phyloP scores from a whole-genome alignment of 2,888 invertebrate genomes.

The Drosophila ezoana region DNA sequence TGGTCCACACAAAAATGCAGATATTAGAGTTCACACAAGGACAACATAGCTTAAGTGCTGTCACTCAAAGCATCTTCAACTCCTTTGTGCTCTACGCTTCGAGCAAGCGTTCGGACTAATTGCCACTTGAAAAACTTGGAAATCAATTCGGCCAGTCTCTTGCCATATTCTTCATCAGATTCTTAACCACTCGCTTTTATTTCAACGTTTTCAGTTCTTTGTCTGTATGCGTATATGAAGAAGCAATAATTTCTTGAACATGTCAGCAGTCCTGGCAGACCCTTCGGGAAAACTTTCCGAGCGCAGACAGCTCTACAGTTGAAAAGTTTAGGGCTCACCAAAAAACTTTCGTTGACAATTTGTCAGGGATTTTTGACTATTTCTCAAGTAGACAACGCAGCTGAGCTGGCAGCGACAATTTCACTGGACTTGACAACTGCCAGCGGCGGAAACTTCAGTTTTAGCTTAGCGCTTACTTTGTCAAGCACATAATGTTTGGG shows the following conservation, averaged over 20 bases:
- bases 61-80: conserved; percentile 8
- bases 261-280: conserved; percentile 39
- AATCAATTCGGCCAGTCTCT: conserved; percentile 6
- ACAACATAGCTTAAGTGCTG: background rate
- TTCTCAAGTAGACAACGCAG: conserved; percentile 33
- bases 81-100: conserved; percentile 6
- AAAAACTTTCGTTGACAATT: conserved; percentile 74
- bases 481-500: conserved; percentile 52
- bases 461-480: conserved; percentile 26
- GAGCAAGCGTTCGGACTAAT: conserved; percentile 54
- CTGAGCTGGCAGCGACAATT: conserved; percentile 51
- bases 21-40: background rate
- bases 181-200: conserved; percentile 32
- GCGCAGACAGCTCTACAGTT: conserved; percentile 31
- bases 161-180: conserved; percentile 24
- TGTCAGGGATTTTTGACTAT: conserved; percentile 66
- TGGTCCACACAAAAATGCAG: background rate
- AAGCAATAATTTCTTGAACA: conserved; percentile 52
- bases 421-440: conserved; percentile 34
- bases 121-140: conserved; percentile 59
- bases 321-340: conserved; percentile 8
- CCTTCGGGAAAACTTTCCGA: conserved; percentile 36
- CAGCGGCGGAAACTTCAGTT: conserved; percentile 53
- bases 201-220: conserved; percentile 27
- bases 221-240: conserved; percentile 40